Evolutionary conservation across 1,140 invertebrate species (phyloP).

Genomic region (Zaprionus ghesquierei): DNA sequence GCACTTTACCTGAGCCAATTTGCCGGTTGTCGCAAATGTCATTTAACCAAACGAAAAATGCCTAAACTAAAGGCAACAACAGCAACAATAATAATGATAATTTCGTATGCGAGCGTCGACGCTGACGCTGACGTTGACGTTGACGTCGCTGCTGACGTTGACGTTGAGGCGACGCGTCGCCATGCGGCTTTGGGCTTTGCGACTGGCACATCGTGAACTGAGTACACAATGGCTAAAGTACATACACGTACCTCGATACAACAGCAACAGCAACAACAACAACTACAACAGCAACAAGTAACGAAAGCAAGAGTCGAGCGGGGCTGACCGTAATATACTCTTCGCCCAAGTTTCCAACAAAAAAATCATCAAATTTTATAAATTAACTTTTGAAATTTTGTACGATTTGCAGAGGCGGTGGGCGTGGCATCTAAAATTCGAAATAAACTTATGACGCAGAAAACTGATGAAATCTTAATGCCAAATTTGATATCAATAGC

Average conservation of each 20-base stretch:
- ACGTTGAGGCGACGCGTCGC: constrained; percentile 36
- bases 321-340: too few relatives aligned
- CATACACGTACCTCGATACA: constrained; percentile 41
- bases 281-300: constrained; percentile 20
- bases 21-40: constrained; percentile 34
- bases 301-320: too few relatives aligned
- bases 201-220: constrained; percentile 66
- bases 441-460: too few relatives aligned
- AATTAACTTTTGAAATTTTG: too few relatives aligned
- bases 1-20: constrained; percentile 7
- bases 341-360: too few relatives aligned
- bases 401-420: too few relatives aligned
- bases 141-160: constrained; percentile 15
- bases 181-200: constrained; percentile 32
- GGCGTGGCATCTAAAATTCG: too few relatives aligned
- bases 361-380: too few relatives aligned
- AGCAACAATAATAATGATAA: constrained; percentile 42
- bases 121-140: neutral
- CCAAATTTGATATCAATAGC: too few relatives aligned
- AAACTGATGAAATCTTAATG: too few relatives aligned
- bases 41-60: constrained; percentile 42
- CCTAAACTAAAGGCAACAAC: constrained; percentile 35
- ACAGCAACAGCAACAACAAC: constrained; percentile 28
- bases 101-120: constrained; percentile 29
- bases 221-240: constrained; percentile 79